A percentile compares a stretch with the other conserved stretches of the same genome.
phyloP scores from a whole-genome alignment of 2,797 vertebrate species.

The Parauchenoglanis ngamensis region DNA sequence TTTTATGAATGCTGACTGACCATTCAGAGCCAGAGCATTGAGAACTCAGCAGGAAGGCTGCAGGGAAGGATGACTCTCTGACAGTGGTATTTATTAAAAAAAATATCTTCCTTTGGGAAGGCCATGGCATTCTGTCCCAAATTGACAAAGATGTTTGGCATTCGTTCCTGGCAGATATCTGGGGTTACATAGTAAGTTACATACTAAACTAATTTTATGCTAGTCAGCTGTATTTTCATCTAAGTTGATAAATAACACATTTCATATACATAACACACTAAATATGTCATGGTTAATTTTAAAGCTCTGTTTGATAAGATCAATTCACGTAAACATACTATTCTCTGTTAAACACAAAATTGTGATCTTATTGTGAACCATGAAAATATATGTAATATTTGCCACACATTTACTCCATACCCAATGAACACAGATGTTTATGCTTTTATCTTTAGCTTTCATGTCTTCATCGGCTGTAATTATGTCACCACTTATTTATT shows the following conservation, averaged over 20 bases:
- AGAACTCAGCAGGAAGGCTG: not conserved
- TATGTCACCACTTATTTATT: conserved; percentile 41
- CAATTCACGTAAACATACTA: not conserved
- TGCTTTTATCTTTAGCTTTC: conserved; percentile 8
- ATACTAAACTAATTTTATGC: not conserved
- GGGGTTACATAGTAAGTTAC: not conserved
- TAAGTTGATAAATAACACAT: not conserved
- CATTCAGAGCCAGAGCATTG: not conserved
- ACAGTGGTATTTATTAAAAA: not conserved
- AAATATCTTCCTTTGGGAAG: not conserved
- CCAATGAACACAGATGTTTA: not conserved
- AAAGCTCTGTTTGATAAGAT: not conserved
- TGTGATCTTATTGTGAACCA: not conserved
- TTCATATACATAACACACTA: not conserved
- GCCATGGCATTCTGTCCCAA: not conserved
- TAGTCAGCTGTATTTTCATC: not conserved
- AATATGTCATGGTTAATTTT: not conserved
- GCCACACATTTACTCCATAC: not conserved
- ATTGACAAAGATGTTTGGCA: not conserved
- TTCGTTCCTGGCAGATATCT: not conserved
- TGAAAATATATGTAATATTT: not conserved
- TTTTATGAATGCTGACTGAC: not conserved
- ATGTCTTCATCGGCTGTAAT: conserved; percentile 3
- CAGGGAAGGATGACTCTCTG: not conserved
- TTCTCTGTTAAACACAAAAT: not conserved